Evolutionary conservation across 35 echinoderm and acorn worm genomes (phyloP).

Genomic region (Amphiura filiformis): DNA sequence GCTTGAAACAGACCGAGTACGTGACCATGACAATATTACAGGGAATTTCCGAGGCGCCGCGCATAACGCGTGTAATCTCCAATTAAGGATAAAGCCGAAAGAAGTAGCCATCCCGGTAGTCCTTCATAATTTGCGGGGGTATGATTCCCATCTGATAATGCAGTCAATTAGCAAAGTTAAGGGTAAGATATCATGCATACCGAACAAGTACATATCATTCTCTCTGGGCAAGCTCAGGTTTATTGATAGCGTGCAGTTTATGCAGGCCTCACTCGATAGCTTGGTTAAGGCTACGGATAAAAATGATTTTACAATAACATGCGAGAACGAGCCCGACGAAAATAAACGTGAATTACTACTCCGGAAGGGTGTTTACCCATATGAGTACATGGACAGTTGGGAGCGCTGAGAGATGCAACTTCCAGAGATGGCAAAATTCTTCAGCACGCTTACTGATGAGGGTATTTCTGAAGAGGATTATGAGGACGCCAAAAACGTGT

Average conservation of each 20-base stretch:
- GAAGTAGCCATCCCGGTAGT: conserved; percentile 4
- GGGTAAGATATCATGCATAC: conserved; percentile 34
- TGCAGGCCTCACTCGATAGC: conserved; percentile 10
- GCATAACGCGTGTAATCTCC: conserved; percentile 12
- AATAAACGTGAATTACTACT: conserved; percentile 19
- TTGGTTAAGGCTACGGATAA: conserved; percentile 3
- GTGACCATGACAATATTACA: conserved; percentile 31
- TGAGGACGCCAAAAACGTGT: no score
- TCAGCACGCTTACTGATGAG: no score
- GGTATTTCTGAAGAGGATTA: no score
- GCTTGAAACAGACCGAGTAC: background rate
- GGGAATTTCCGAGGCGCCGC: background rate
- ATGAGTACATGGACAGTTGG: no score
- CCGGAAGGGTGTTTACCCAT: background rate
- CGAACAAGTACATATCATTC: conserved; percentile 43
- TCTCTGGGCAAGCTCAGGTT: background rate
- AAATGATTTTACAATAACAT: background rate
- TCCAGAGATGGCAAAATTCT: no score
- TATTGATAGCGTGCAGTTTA: background rate
- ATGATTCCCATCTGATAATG: conserved; percentile 40
- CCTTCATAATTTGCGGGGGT: conserved; percentile 30
- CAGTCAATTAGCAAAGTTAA: conserved; percentile 14
- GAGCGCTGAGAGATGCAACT: no score
- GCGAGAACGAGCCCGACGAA: background rate
- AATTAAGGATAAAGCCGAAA: conserved; percentile 19